Conservation (phyloP, 1,140 invertebrate genomes). For the Drosophila lacteicornis region DNA sequence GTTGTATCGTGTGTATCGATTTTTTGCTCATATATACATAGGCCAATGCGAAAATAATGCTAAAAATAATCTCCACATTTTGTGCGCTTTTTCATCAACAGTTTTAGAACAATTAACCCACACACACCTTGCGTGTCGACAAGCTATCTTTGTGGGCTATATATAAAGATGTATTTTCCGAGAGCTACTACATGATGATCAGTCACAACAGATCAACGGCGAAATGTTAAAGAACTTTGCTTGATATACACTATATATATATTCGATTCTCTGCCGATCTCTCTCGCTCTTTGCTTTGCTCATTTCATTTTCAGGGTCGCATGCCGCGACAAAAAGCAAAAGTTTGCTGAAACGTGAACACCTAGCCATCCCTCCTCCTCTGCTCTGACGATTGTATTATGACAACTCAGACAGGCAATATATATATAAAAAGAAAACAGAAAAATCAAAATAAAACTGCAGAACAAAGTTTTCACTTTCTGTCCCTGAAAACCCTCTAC, state of each 20-base stretch:
- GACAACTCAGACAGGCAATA: conserved; percentile 69
- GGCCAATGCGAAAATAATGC: conserved; percentile 24
- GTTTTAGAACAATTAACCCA: conserved; percentile 56
- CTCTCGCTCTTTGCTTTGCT: conserved; percentile 8
- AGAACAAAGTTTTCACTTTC: conserved; percentile 61
- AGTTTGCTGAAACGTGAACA: conserved; percentile 56
- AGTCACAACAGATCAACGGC: conserved; percentile 70
- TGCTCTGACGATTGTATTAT: conserved; percentile 50
- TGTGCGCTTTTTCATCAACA: conserved; percentile 33
- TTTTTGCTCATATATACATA: background rate
- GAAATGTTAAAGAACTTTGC: conserved; percentile 70
- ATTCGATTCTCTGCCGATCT: conserved; percentile 18
- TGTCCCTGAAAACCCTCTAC: conserved; percentile 33
- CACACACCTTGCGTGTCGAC: conserved; percentile 33
- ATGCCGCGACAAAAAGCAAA: conserved; percentile 70
- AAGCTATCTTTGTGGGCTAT: conserved; percentile 7
- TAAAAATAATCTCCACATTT: conserved; percentile 39
- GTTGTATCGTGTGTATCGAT: background rate
- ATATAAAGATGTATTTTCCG: conserved; percentile 22
- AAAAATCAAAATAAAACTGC: conserved; percentile 12
- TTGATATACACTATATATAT: conserved; percentile 4
- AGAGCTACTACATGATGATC: conserved; percentile 47
- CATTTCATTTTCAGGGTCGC: conserved; percentile 62
- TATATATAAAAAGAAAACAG: conserved; percentile 1
- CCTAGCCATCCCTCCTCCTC: background rate